Percentiles rank a stretch among this genome's conserved stretches.
These are phyloP conservation scores for Pteronotus mesoamericanus DNA, from an alignment of 2,797 vertebrate species.

Conservation along the genomic window DNA sequence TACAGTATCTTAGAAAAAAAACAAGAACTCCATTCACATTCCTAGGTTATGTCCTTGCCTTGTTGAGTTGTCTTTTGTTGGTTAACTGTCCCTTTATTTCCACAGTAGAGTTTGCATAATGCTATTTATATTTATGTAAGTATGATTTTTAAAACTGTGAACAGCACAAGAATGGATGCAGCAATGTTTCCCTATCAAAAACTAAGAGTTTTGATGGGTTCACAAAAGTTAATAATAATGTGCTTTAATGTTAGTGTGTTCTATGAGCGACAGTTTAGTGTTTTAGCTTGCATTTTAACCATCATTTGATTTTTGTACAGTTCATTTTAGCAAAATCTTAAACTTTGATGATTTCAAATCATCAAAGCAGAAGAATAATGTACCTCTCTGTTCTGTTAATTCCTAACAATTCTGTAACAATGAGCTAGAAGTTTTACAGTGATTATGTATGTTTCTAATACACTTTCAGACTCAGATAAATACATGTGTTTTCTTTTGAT, in stretches of 20 bases:
- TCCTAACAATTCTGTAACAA: not conserved
- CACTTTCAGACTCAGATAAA: not conserved
- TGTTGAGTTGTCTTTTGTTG: not conserved
- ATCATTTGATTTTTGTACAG: not conserved
- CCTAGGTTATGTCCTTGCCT: not conserved
- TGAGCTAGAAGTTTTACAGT: not conserved
- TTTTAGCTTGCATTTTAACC: conserved; percentile 12
- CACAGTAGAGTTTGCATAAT: not conserved
- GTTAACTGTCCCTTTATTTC: not conserved
- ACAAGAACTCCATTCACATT: not conserved
- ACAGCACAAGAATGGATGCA: not conserved
- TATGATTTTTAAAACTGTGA: not conserved
- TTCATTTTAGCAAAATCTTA: conserved; percentile 35
- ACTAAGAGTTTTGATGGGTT: not conserved
- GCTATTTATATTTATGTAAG: not conserved
- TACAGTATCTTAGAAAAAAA: not conserved
- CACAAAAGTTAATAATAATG: not conserved
- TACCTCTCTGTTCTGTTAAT: not conserved
- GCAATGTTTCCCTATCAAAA: not conserved
- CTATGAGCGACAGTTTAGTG: not conserved
- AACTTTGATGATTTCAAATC: conserved; percentile 21
- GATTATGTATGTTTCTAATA: not conserved
- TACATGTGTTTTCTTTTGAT: not conserved
- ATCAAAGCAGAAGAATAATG: conserved; percentile 19
- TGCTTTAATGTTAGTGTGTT: not conserved